Evolutionary conservation across 2,888 invertebrate species (phyloP), one percentile per base, ranked within the genome.

Genomic region (Camponotus fellah): DNA sequence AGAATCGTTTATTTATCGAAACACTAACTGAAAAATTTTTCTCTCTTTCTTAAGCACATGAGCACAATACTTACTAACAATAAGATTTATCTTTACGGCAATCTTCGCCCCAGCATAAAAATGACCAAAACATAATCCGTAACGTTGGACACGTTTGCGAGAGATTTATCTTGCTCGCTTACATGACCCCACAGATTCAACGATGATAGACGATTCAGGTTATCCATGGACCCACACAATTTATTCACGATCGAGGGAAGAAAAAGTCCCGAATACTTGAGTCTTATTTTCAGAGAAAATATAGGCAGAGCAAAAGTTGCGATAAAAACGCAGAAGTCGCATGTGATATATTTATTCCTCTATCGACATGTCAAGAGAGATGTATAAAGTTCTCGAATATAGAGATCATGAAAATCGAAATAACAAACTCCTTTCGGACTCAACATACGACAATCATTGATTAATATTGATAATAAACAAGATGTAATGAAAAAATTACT

Each of bases 161-260:
- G n/a, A 77, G 53, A 77, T 76, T 53, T 66, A 66, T 77, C 56
- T 68, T 53, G 49, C 76, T 76, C 49, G 17, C 49, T 6, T 53
- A 53, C 37, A n/a, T 66, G 26, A 76, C 65, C 49, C 37, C 49
- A 75, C 49, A 53, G 66, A 66, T 66, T 77, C 68, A 17, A 17
- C 37, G 32, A 68, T 77, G 56, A 77, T 68, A 32, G 37, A 77
- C 66, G 40, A 77, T 68, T 9, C n/a, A 17, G n/a, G 6, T 66
- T 68, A 77, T 68, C 26, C 76, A 34, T 8, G 10, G 9, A 40
- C 8, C 37, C 14, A 9, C n/a, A 12, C 6, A 66, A 66, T 66
- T 76, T 76, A 66, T 66, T 66, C 66, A 53, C 37, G 17, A 65
- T 76, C 12, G 17, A 64, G 21, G 65, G 17, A 10, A 49, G 49